Evolutionary conservation across 2,113 vertebrate species (phyloP).

Genomic region (Xiphophorus couchianus): DNA sequence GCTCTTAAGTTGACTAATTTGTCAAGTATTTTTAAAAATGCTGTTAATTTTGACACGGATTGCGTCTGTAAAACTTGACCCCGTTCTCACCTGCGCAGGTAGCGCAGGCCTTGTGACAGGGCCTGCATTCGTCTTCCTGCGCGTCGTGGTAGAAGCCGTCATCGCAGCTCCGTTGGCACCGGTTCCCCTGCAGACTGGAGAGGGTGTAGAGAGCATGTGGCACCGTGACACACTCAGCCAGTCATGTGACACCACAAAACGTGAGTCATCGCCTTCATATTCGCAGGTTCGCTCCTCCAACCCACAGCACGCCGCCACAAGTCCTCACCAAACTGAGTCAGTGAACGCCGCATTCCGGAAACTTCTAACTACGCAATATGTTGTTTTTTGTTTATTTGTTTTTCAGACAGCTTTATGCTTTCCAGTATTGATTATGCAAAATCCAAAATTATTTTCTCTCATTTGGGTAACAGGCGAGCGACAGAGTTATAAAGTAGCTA

Average conservation of each 20-base stretch:
- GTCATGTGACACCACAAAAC: conserved; percentile 43
- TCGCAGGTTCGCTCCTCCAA: conserved; percentile 37
- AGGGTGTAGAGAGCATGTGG: conserved; percentile 53
- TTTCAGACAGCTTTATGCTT: conserved; percentile 28
- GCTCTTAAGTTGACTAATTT: background rate
- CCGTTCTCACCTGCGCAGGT: conserved; percentile 88
- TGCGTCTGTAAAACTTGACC: background rate
- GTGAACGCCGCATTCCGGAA: conserved; percentile 19
- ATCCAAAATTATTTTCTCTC: conserved; percentile 11
- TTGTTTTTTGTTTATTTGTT: background rate
- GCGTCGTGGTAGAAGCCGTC: conserved; percentile 84
- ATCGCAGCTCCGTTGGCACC: conserved; percentile 85
- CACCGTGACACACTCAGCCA: conserved; percentile 53
- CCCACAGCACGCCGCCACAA: conserved; percentile 55
- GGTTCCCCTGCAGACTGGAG: conserved; percentile 87
- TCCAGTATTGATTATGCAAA: conserved; percentile 18
- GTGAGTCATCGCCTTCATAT: conserved; percentile 59
- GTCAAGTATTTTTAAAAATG: background rate
- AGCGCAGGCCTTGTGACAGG: conserved; percentile 89
- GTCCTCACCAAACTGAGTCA: conserved; percentile 47
- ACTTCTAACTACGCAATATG: conserved; percentile 37
- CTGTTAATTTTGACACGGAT: background rate
- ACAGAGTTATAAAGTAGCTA: conserved; percentile 8
- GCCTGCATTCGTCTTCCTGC: conserved; percentile 82
- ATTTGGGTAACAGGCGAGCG: background rate